Evolutionary conservation across 2,888 invertebrate genomes (phyloP).

Genomic region (Phymatocera aterrima): DNA sequence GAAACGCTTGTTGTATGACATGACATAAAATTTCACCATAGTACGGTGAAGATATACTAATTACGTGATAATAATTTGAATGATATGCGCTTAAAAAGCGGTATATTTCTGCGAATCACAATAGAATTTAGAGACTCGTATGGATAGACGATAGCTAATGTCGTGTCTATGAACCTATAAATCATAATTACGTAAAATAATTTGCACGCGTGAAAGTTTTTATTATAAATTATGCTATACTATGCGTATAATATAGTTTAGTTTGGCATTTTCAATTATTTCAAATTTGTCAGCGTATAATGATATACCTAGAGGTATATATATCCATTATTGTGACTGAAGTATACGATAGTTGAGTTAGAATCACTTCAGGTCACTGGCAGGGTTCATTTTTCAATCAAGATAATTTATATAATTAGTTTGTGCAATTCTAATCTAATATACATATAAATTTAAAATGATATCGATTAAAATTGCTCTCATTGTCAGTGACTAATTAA

Average conservation of each 20-base stretch:
- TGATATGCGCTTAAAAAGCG: constrained; percentile 4
- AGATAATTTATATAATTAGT: too few relatives aligned
- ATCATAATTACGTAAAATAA: not conserved
- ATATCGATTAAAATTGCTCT: too few relatives aligned
- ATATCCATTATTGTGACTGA: constrained; percentile 4
- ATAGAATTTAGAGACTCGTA: not conserved
- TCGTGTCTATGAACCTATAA: not conserved
- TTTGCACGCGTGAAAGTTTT: constrained; percentile 7
- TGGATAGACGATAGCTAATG: constrained; percentile 19
- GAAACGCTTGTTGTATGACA: not conserved
- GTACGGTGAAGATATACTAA: not conserved
- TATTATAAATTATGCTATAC: too few relatives aligned
- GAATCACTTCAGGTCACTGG: too few relatives aligned
- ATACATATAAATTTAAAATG: too few relatives aligned
- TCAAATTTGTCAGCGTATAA: not conserved
- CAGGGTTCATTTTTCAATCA: too few relatives aligned
- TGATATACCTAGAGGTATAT: not conserved
- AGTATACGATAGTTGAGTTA: not conserved
- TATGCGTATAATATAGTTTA: not conserved
- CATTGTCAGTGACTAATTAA: not conserved
- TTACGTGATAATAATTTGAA: not conserved
- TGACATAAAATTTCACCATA: not conserved
- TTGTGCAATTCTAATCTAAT: too few relatives aligned
- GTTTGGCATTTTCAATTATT: not conserved
- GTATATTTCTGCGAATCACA: not conserved